phyloP scores from a whole-genome alignment of 2,888 invertebrate species.

The Luffia ferchaultella region DNA sequence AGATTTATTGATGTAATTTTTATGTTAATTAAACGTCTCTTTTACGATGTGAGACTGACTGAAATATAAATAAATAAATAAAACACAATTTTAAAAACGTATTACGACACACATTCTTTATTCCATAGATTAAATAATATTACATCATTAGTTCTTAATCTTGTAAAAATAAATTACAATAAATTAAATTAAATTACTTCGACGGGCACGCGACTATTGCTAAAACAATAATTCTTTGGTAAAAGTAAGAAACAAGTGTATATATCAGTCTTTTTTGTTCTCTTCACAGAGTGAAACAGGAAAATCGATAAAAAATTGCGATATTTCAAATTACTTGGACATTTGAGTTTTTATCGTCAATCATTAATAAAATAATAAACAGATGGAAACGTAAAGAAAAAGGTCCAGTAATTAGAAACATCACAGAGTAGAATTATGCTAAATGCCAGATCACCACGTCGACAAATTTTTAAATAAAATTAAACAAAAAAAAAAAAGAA shows the following conservation, averaged over 20 bases:
- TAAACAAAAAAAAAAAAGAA: conserved; percentile 15
- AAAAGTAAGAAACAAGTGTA: conserved; percentile 15
- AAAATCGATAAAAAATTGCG: conserved; percentile 16
- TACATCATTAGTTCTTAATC: conserved; percentile 35
- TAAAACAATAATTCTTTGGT: conserved; percentile 29
- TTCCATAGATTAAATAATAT: conserved; percentile 57
- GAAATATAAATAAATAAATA: too few relatives aligned
- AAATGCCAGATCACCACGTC: conserved; percentile 60
- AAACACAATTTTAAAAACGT: too few relatives aligned
- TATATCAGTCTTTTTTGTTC: conserved; percentile 44
- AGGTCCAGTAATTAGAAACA: conserved; percentile 43
- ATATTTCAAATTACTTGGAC: conserved; percentile 38
- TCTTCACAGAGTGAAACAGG: too few relatives aligned
- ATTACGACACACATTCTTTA: neutral
- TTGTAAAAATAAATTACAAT: conserved; percentile 40
- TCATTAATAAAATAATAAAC: neutral
- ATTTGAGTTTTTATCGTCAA: neutral
- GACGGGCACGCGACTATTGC: conserved; percentile 63
- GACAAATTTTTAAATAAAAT: conserved; percentile 3
- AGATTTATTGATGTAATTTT: too few relatives aligned
- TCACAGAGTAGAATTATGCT: conserved; percentile 29
- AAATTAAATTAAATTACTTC: conserved; percentile 40
- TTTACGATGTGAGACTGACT: too few relatives aligned
- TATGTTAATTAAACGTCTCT: too few relatives aligned
- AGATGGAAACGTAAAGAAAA: too few relatives aligned